Conservation (phyloP, 2,797 vertebrate genomes). For the Diceros bicornis region DNA sequence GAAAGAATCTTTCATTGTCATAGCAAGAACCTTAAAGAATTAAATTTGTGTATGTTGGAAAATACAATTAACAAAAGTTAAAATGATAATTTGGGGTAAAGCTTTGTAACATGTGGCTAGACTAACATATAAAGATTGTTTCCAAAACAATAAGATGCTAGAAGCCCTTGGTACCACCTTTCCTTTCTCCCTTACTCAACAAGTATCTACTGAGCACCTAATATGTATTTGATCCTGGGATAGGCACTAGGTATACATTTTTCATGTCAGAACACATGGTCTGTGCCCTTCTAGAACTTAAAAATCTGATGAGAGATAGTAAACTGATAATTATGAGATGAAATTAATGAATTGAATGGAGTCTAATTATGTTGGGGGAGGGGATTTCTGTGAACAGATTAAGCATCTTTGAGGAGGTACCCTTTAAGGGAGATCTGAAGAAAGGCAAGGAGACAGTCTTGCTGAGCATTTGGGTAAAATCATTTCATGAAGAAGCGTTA, state of each 20-base stretch:
- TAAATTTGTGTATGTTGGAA: neutral
- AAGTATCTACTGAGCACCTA: neutral
- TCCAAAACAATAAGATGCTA: neutral
- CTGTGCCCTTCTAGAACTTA: neutral
- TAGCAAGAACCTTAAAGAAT: neutral
- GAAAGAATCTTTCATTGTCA: neutral
- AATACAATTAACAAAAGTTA: slow-evolving; percentile 32
- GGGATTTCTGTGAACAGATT: neutral
- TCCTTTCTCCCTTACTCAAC: neutral
- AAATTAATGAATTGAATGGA: neutral
- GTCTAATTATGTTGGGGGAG: neutral
- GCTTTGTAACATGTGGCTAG: neutral
- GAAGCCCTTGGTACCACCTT: neutral
- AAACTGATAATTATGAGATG: slow-evolving; percentile 10
- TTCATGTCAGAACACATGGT: neutral
- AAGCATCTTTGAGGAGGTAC: neutral
- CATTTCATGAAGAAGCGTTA: neutral
- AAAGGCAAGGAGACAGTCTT: neutral
- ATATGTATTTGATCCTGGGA: neutral
- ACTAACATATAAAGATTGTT: slow-evolving; percentile 8
- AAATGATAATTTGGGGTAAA: neutral
- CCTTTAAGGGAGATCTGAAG: neutral
- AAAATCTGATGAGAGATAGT: neutral
- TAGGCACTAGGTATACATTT: neutral
- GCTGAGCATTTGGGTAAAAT: slow-evolving; percentile 10